Percentiles rank a stretch among this genome's conserved stretches.
phyloP scores from a whole-genome alignment of 2,888 invertebrate genomes.

The Zygaena filipendulae region DNA sequence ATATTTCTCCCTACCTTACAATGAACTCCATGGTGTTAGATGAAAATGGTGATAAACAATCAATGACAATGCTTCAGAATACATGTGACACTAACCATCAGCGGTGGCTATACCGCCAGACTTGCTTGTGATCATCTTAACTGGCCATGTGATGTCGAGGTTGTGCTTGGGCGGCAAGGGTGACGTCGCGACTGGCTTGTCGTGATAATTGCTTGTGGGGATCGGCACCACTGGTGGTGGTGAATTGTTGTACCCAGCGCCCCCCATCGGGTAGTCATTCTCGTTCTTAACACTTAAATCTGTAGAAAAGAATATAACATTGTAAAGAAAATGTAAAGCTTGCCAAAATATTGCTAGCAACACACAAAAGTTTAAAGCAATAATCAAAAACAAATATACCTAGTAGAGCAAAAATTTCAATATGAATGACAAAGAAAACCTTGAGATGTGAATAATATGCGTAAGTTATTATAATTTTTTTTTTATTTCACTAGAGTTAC shows the following conservation, averaged over 20 bases:
- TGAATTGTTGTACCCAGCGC: constrained; percentile 68
- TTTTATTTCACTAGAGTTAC: too few species aligned
- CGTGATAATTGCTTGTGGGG: constrained; percentile 52
- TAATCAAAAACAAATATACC: too few species aligned
- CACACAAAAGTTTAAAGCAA: too few species aligned
- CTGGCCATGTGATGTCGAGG: constrained; percentile 72
- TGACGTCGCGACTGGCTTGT: constrained; percentile 52
- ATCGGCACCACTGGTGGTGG: constrained; percentile 68
- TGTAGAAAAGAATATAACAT: constrained; percentile 42
- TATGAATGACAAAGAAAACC: too few species aligned
- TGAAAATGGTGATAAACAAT: too few species aligned
- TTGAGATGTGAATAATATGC: too few species aligned
- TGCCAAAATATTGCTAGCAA: too few species aligned
- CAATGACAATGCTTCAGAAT: too few species aligned
- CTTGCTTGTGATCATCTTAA: constrained; percentile 74
- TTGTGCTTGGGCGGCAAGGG: constrained; percentile 69
- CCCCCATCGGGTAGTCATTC: constrained; percentile 58
- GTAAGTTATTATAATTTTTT: too few species aligned
- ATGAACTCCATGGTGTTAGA: too few species aligned
- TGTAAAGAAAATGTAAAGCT: constrained; percentile 17
- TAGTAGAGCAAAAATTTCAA: too few species aligned
- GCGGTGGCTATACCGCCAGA: constrained; percentile 86
- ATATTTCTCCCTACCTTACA: too few species aligned
- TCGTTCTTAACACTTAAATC: constrained; percentile 84
- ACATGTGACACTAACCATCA: constrained; percentile 70